These are phyloP conservation scores for Neotragus moschatus DNA, from an alignment of 2,113 vertebrate species.

Conservation along the genomic window DNA sequence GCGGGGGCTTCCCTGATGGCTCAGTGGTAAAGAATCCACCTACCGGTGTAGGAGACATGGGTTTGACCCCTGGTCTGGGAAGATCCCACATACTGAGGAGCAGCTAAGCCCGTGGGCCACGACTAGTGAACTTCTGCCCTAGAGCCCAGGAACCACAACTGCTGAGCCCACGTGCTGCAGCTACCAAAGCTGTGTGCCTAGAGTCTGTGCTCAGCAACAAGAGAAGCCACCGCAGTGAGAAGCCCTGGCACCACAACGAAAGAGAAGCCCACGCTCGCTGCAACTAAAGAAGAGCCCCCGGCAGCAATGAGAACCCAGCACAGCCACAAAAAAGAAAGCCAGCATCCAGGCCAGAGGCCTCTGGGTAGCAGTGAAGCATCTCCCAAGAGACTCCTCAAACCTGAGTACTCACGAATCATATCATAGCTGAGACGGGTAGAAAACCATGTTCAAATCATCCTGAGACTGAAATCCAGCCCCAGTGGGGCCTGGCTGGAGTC, in stretches of 20 bases:
- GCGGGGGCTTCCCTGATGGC: not conserved
- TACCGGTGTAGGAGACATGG: not conserved
- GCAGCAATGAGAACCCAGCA: not conserved
- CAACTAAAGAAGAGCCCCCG: not conserved
- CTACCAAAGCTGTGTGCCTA: accelerated
- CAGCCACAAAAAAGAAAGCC: not conserved
- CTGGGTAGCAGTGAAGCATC: not conserved
- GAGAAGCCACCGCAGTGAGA: not conserved
- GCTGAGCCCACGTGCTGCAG: not conserved
- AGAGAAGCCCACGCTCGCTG: not conserved
- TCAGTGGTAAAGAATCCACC: not conserved
- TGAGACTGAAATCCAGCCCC: not conserved
- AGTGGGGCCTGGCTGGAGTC: not conserved
- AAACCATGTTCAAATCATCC: not conserved
- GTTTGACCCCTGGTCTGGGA: not conserved
- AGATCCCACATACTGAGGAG: not conserved
- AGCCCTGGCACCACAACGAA: not conserved
- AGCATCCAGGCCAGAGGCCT: not conserved
- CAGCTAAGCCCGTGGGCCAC: not conserved
- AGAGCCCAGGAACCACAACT: not conserved
- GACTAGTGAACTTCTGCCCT: not conserved
- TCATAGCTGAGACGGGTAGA: not conserved
- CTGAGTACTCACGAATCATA: not conserved
- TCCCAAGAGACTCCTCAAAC: not conserved
- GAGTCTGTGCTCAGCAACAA: not conserved